phyloP scores from a whole-genome alignment of 2,113 vertebrate species.

The Neogale vison region DNA sequence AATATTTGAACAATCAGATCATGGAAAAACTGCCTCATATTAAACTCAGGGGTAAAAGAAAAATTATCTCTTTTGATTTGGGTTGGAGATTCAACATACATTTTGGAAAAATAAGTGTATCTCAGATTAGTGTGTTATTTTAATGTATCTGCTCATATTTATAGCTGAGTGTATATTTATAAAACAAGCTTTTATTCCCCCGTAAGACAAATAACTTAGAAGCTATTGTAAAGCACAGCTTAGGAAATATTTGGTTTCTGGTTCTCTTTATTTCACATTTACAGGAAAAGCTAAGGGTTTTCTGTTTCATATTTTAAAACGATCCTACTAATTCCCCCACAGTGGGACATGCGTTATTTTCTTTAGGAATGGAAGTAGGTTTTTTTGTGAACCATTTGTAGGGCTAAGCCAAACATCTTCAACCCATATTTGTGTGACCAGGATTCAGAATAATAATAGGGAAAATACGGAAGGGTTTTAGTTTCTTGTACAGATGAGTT shows the following conservation, averaged over 20 bases:
- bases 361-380: neutral
- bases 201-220: neutral
- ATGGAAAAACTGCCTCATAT: neutral
- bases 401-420: neutral
- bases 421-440: neutral
- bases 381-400: neutral
- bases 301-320: neutral
- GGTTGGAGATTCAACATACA: neutral
- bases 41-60: neutral
- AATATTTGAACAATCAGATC: neutral
- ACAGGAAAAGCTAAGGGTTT: neutral
- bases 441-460: neutral
- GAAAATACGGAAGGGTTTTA: neutral
- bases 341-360: neutral
- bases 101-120: neutral
- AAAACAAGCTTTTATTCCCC: neutral
- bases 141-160: neutral
- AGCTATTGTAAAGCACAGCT: neutral
- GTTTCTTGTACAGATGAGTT: neutral
- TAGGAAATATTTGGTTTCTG: neutral
- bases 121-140: neutral
- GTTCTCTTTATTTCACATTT: neutral
- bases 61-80: conserved; percentile 25
- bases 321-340: neutral
- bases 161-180: neutral